Conservation (phyloP, 1,140 invertebrate genomes). For the Achroia grisella region DNA sequence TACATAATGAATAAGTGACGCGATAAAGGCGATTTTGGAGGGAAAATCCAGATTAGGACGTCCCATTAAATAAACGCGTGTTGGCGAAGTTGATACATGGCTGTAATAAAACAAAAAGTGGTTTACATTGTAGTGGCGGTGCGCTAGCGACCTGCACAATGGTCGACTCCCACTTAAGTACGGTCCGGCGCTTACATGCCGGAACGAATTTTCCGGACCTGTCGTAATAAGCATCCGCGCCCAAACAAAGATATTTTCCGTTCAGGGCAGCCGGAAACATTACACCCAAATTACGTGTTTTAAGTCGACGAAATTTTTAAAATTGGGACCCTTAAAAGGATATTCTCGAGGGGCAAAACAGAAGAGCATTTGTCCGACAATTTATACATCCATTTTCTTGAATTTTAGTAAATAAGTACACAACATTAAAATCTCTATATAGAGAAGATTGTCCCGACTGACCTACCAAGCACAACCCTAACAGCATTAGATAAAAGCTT, state of each 20-base stretch:
- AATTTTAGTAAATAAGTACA: not conserved
- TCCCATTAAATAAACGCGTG: constrained; percentile 46
- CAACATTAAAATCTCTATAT: no score
- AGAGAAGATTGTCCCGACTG: no score
- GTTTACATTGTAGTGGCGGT: constrained; percentile 38
- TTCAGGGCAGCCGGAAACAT: constrained; percentile 41
- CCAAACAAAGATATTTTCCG: constrained; percentile 53
- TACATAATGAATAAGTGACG: not conserved
- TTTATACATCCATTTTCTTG: not conserved
- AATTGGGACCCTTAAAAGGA: constrained; percentile 3
- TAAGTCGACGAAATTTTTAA: constrained; percentile 20
- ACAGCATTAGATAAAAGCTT: no score
- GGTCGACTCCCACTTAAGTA: constrained; percentile 41
- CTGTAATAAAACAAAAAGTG: constrained; percentile 49
- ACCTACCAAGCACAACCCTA: no score
- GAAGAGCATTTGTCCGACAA: not conserved
- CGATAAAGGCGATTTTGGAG: constrained; percentile 1
- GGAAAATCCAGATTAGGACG: constrained; percentile 17
- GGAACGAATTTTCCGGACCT: constrained; percentile 45
- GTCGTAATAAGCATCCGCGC: constrained; percentile 53
- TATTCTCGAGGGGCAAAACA: not conserved
- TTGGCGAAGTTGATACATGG: constrained; percentile 42
- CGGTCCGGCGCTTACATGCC: constrained; percentile 42
- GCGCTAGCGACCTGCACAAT: constrained; percentile 34
- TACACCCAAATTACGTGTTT: constrained; percentile 37